A percentile compares a stretch with the other conserved stretches of the same genome.
Evolutionary conservation across 1,140 invertebrate species (phyloP).

Genomic region (Drosophila cardini): DNA sequence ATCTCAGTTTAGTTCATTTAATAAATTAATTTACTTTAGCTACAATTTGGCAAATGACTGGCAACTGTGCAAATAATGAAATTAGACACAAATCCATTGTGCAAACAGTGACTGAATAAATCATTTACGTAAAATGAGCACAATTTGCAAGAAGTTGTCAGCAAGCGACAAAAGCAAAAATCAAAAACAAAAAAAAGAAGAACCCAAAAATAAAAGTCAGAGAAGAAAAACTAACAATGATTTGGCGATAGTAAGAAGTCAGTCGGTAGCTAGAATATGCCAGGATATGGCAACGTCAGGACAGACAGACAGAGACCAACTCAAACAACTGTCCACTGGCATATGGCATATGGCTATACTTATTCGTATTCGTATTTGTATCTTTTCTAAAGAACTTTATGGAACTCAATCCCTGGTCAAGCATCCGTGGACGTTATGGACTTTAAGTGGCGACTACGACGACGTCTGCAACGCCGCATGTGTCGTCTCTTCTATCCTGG

Average conservation of each 20-base stretch:
- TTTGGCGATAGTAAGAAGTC: slow-evolving; percentile 52
- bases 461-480: slow-evolving; percentile 77
- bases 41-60: background rate
- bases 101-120: slow-evolving; percentile 42
- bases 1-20: background rate
- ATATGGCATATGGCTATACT: slow-evolving; percentile 61
- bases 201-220: slow-evolving; percentile 38
- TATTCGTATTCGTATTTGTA: slow-evolving; percentile 47
- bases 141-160: slow-evolving; percentile 66
- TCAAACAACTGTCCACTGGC: slow-evolving; percentile 68
- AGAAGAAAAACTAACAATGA: slow-evolving; percentile 60
- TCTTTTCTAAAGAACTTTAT: slow-evolving; percentile 58
- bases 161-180: slow-evolving; percentile 34
- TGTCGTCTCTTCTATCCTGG: slow-evolving; percentile 35
- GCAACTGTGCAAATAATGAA: slow-evolving; percentile 50
- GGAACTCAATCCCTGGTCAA: slow-evolving; percentile 65
- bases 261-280: slow-evolving; percentile 54
- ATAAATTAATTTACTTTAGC: slow-evolving; percentile 15
- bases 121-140: slow-evolving; percentile 51
- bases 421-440: slow-evolving; percentile 69
- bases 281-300: slow-evolving; percentile 14
- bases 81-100: slow-evolving; percentile 45
- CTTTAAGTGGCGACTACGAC: slow-evolving; percentile 43
- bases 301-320: slow-evolving; percentile 19
- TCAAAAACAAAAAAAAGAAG: slow-evolving; percentile 19